A percentile compares a stretch with the other conserved stretches of the same genome.
phyloP scores from a whole-genome alignment of 1,140 invertebrate species.

The Nymphalis io region DNA sequence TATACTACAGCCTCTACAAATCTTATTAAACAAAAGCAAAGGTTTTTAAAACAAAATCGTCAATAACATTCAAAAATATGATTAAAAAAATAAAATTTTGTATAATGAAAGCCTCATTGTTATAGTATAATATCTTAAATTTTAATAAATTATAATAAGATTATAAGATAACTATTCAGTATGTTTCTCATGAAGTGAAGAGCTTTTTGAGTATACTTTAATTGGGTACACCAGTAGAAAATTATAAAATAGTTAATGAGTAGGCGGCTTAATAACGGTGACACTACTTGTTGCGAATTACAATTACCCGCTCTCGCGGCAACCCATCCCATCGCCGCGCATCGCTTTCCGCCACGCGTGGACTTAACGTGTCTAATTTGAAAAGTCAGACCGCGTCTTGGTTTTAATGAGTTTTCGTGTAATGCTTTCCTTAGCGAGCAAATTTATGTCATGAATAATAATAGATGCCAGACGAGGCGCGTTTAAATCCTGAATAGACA shows the following conservation, averaged over 20 bases:
- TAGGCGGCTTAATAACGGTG: slow-evolving; percentile 63
- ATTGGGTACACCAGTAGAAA: slow-evolving; percentile 41
- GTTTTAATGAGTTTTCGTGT: slow-evolving; percentile 79
- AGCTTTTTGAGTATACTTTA: slow-evolving; percentile 19
- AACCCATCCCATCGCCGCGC: slow-evolving; percentile 43
- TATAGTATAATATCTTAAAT: no score
- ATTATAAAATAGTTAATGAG: slow-evolving; percentile 62
- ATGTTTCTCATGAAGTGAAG: slow-evolving; percentile 18
- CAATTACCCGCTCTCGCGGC: slow-evolving; percentile 57
- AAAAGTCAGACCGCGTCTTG: slow-evolving; percentile 75
- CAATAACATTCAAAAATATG: no score
- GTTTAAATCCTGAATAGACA: slow-evolving; percentile 71
- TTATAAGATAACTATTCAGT: not conserved
- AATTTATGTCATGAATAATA: slow-evolving; percentile 80
- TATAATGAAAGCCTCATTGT: no score
- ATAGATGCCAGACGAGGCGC: slow-evolving; percentile 58
- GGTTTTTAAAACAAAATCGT: no score
- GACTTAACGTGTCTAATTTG: slow-evolving; percentile 78
- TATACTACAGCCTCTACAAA: no score
- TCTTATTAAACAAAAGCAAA: no score
- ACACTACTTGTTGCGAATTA: slow-evolving; percentile 63
- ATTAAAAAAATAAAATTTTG: no score
- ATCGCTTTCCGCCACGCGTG: slow-evolving; percentile 65
- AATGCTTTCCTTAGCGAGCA: slow-evolving; percentile 73
- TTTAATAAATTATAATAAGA: no score